Conservation (phyloP, 92 coral and sea anemone genomes). For the Zoanthus sansibaricus region DNA sequence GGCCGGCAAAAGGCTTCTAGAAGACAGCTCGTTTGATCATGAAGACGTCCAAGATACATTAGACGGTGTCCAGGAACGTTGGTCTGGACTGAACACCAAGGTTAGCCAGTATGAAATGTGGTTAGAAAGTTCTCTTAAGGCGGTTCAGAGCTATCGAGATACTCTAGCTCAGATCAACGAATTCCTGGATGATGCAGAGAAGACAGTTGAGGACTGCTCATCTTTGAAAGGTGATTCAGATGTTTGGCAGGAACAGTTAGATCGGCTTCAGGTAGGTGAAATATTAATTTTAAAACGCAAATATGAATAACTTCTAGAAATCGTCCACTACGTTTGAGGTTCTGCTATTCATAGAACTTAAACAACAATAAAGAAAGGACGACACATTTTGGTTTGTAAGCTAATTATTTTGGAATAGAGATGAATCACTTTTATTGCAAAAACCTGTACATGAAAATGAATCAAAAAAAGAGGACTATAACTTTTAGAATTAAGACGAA, state of each 20-base stretch:
- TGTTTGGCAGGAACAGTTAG: slow-evolving; percentile 61
- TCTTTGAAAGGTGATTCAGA: slow-evolving; percentile 69
- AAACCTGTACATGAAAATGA: no score
- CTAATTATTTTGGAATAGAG: no score
- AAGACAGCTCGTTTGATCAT: slow-evolving; percentile 86
- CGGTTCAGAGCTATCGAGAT: slow-evolving; percentile 78
- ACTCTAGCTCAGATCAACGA: slow-evolving; percentile 69
- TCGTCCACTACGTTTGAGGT: background rate
- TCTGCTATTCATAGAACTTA: background rate
- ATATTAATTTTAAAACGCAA: background rate
- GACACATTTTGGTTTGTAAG: no score
- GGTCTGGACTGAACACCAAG: slow-evolving; percentile 81
- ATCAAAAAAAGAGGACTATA: no score
- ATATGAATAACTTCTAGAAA: background rate
- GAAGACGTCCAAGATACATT: slow-evolving; percentile 88
- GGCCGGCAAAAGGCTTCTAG: slow-evolving; percentile 81
- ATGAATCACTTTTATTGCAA: no score
- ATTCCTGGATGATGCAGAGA: slow-evolving; percentile 81
- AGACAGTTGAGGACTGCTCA: slow-evolving; percentile 53
- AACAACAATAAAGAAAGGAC: background rate
- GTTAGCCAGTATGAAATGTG: slow-evolving; percentile 91
- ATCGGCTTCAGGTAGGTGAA: slow-evolving; percentile 69
- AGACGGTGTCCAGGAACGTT: slow-evolving; percentile 85
- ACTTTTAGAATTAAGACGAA: no score
- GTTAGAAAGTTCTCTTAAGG: slow-evolving; percentile 86